Conservation (phyloP, 1,140 invertebrate genomes). For the Drosophila leontia region DNA sequence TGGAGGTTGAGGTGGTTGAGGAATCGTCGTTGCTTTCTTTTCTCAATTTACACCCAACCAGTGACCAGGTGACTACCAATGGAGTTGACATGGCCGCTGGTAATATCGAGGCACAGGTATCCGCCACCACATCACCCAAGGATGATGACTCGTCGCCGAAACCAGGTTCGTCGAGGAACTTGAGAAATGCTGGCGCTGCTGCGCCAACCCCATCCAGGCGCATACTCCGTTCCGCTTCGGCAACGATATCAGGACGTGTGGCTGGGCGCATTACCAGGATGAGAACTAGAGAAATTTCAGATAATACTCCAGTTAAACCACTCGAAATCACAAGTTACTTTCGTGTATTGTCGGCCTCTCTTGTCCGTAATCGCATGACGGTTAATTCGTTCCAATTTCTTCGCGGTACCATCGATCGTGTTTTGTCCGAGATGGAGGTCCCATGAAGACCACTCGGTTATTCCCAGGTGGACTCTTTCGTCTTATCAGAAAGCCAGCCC, state of each 20-base stretch:
- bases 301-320: neutral
- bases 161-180: neutral
- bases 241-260: neutral
- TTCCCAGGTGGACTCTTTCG: neutral
- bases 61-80: neutral
- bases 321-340: slow-evolving; percentile 9
- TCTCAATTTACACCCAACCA: neutral
- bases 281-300: neutral
- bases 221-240: neutral
- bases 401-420: slow-evolving; percentile 17
- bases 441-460: too few species aligned
- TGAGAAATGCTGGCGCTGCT: neutral
- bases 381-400: neutral
- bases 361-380: slow-evolving; percentile 27
- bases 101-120: neutral
- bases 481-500: neutral
- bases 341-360: slow-evolving; percentile 1
- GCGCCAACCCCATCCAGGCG: neutral
- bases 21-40: neutral
- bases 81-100: neutral
- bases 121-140: neutral
- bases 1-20: neutral
- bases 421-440: slow-evolving; percentile 11
- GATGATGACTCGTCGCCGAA: neutral
- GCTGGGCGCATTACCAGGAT: neutral